Conservation (phyloP, 2,113 vertebrate species). For the Nesoenas mayeri region DNA sequence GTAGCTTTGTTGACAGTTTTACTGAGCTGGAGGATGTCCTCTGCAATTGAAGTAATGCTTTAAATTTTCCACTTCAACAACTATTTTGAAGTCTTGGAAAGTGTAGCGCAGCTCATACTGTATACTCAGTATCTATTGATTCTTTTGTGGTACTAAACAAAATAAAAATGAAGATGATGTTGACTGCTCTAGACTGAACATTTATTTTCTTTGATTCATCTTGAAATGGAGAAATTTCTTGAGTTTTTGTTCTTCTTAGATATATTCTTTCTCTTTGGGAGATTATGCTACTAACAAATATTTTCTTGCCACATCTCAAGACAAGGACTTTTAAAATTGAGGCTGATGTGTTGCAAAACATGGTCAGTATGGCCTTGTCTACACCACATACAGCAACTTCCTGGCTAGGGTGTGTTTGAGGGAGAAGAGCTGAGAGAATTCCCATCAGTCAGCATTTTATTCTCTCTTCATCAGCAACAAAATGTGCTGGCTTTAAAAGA, state of each 20-base stretch:
- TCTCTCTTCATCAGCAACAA: background rate
- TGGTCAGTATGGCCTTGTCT: background rate
- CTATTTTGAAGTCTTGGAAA: background rate
- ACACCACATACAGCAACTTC: background rate
- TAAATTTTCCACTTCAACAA: background rate
- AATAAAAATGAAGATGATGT: background rate
- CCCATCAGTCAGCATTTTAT: background rate
- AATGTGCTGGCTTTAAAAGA: background rate
- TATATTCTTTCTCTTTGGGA: background rate
- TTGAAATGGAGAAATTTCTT: background rate
- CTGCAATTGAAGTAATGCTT: background rate
- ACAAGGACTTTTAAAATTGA: background rate
- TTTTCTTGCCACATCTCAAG: background rate
- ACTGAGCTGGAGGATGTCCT: background rate
- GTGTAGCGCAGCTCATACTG: background rate
- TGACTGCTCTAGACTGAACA: background rate
- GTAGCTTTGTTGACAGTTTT: background rate
- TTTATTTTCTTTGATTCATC: background rate
- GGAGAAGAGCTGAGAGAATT: background rate
- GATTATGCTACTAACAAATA: background rate
- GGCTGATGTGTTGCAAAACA: background rate
- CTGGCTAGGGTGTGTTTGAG: background rate
- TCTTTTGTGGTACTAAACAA: background rate
- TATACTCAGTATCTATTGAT: background rate
- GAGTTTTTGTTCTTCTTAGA: background rate